Percentiles rank a stretch among this genome's conserved stretches.
Conservation (phyloP, 2,797 vertebrate genomes). For the Pseudochaenichthys georgianus region DNA sequence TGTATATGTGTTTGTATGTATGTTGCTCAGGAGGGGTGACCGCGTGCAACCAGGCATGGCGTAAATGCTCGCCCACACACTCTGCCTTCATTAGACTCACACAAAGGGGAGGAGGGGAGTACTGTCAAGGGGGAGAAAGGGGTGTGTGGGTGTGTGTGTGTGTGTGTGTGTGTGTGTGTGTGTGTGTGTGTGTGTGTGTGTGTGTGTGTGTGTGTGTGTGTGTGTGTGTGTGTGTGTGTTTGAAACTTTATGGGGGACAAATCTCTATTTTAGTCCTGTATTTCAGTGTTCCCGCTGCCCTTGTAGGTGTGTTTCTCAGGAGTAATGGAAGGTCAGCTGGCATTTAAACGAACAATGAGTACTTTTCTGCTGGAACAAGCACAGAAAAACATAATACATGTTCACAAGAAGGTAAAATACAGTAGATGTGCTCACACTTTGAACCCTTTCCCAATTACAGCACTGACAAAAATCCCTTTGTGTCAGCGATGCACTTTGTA, state of each 20-base stretch:
- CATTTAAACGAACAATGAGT: neutral
- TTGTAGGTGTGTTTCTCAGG: constrained; percentile 14
- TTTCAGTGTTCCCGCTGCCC: constrained; percentile 22
- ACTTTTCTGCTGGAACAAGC: too few relatives aligned
- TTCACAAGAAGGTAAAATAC: neutral
- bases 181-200: too few relatives aligned
- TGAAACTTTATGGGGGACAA: constrained; percentile 5
- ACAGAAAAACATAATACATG: neutral
- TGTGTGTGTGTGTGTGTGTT: constrained; percentile 11
- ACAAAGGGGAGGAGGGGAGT: constrained; percentile 61
- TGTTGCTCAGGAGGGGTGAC: constrained; percentile 54
- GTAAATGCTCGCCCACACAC: constrained; percentile 61
- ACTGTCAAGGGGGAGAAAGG: constrained; percentile 37
- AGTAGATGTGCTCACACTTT: neutral
- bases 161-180: too few relatives aligned
- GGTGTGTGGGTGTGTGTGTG: neutral
- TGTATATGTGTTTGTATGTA: constrained; percentile 20
- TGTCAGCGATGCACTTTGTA: neutral
- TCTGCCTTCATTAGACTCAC: constrained; percentile 75
- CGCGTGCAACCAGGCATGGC: constrained; percentile 63
- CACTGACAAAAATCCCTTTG: neutral
- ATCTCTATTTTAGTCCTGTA: constrained; percentile 6
- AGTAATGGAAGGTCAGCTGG: neutral
- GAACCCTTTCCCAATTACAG: neutral
- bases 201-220: too few relatives aligned